These are phyloP conservation scores for Aradophagus sp. DNA, from an alignment of 1,140 invertebrate species.

Conservation along the genomic window DNA sequence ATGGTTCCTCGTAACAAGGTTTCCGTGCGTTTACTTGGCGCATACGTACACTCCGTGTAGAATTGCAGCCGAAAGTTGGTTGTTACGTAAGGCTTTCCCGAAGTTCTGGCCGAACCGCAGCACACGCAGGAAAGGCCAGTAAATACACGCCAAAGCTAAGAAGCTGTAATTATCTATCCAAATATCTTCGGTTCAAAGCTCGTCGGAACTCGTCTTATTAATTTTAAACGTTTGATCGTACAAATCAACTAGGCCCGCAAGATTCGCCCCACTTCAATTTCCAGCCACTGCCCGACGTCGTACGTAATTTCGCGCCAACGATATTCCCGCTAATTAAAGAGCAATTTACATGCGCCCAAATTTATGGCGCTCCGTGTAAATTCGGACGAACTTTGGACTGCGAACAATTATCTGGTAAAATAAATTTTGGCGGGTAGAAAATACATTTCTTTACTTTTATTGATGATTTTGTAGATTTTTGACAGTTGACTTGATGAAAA, in stretches of 20 bases:
- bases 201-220: constrained; percentile 14
- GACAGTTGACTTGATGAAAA: too few relatives aligned
- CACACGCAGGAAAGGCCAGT: constrained; percentile 21
- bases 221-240: constrained; percentile 11
- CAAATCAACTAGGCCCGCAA: neutral
- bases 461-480: too few relatives aligned
- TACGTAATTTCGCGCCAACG: constrained; percentile 1
- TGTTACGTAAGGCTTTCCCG: constrained; percentile 49
- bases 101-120: constrained; percentile 51
- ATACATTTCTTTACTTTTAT: too few relatives aligned
- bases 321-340: constrained; percentile 13
- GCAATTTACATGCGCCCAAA: constrained; percentile 16
- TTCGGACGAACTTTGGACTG: constrained; percentile 2
- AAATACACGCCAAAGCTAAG: constrained; percentile 24
- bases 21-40: too few relatives aligned
- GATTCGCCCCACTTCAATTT: constrained; percentile 4
- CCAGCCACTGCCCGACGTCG: neutral
- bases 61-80: constrained; percentile 57
- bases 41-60: constrained; percentile 32
- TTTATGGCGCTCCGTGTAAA: constrained; percentile 9
- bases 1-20: too few relatives aligned
- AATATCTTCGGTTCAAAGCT: constrained; percentile 19
- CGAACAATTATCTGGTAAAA: too few relatives aligned
- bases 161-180: constrained; percentile 31
- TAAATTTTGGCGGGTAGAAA: too few relatives aligned